Evolutionary conservation across 2,797 vertebrate species (phyloP).

Genomic region (Macropus fuliginosus): DNA sequence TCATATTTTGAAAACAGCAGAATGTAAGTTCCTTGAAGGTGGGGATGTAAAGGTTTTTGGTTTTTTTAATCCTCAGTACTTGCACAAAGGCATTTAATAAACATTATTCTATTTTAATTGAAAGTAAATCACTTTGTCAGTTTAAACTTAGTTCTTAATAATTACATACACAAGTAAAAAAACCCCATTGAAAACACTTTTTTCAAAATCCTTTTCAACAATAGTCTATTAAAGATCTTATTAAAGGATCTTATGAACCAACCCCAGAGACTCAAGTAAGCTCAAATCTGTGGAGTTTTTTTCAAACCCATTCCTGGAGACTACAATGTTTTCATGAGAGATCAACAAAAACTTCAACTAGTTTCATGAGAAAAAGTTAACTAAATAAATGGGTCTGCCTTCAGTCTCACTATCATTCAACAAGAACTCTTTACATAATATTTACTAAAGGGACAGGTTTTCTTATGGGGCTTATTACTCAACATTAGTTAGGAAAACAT

Average conservation of each 20-base stretch:
- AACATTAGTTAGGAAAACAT: constrained; percentile 47
- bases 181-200: background rate
- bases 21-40: background rate
- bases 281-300: constrained; percentile 57
- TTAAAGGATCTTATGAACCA: constrained; percentile 43
- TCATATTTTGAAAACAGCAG: background rate
- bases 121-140: background rate
- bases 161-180: background rate
- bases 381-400: constrained; percentile 13
- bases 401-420: constrained; percentile 37
- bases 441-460: constrained; percentile 46
- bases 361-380: constrained; percentile 49
- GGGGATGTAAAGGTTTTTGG: background rate
- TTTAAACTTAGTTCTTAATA: background rate
- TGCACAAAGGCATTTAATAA: background rate
- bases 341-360: constrained; percentile 66
- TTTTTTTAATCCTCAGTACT: background rate
- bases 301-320: constrained; percentile 66
- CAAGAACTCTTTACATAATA: constrained; percentile 52
- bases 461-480: constrained; percentile 45
- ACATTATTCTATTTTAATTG: background rate
- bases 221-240: constrained; percentile 8
- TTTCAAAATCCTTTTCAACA: constrained; percentile 66
- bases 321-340: constrained; percentile 64
- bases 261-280: constrained; percentile 59